phyloP scores from a whole-genome alignment of 2,888 invertebrate species.

The Harpalus rufipes region DNA sequence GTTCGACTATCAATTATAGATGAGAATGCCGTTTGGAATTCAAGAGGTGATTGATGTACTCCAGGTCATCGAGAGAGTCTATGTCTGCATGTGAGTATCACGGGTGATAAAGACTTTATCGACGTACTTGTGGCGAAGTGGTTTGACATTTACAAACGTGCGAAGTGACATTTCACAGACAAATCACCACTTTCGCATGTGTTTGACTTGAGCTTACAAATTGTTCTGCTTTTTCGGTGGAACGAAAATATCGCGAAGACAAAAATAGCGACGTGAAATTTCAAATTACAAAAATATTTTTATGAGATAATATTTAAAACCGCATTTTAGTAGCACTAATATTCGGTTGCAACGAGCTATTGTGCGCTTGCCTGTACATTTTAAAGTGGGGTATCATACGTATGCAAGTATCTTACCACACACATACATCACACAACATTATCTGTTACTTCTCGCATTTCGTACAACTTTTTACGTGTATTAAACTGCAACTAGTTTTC shows the following conservation, averaged over 20 bases:
- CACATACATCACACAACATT: too few species aligned
- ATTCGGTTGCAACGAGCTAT: too few species aligned
- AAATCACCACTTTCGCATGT: slow-evolving; percentile 45
- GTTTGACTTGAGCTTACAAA: slow-evolving; percentile 25
- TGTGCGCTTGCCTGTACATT: too few species aligned
- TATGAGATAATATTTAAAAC: too few species aligned
- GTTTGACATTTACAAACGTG: slow-evolving; percentile 53
- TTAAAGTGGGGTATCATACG: too few species aligned
- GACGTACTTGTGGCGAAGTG: slow-evolving; percentile 57
- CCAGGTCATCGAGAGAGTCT: neutral
- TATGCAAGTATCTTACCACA: too few species aligned
- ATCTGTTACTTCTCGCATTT: too few species aligned
- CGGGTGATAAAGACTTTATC: slow-evolving; percentile 55
- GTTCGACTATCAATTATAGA: slow-evolving; percentile 35
- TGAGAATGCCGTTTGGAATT: slow-evolving; percentile 18
- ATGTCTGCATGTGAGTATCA: slow-evolving; percentile 2
- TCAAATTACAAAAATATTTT: too few species aligned
- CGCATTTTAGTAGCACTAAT: too few species aligned
- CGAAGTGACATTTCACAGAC: slow-evolving; percentile 49
- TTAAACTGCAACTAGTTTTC: too few species aligned
- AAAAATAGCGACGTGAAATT: neutral
- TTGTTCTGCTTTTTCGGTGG: slow-evolving; percentile 6
- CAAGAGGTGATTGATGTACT: slow-evolving; percentile 31
- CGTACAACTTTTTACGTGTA: too few species aligned
- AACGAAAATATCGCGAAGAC: slow-evolving; percentile 24